Conservation (phyloP, 2,888 invertebrate genomes). For the Chironomus tentans region DNA sequence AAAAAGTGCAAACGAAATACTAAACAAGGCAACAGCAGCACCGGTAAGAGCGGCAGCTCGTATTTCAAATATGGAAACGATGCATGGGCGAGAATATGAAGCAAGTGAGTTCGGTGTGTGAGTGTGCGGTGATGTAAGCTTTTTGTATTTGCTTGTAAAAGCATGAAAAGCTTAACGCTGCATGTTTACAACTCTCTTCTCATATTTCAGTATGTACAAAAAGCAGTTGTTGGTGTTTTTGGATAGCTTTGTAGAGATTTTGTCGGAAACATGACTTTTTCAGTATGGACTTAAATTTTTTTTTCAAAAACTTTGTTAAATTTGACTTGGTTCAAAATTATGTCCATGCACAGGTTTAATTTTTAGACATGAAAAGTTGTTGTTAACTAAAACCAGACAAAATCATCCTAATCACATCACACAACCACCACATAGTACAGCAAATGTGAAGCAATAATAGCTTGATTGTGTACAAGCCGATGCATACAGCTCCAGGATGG, state of each 20-base stretch:
- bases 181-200: neutral
- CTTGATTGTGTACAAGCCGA: neutral
- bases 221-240: neutral
- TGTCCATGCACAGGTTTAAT: too few relatives aligned
- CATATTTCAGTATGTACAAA: neutral
- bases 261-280: too few relatives aligned
- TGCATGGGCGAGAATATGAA: neutral
- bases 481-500: too few relatives aligned
- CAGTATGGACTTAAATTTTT: too few relatives aligned
- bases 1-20: too few relatives aligned
- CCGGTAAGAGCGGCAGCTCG: neutral
- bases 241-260: too few relatives aligned
- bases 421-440: neutral
- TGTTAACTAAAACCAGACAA: too few relatives aligned
- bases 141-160: constrained; percentile 5
- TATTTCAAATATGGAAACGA: neutral
- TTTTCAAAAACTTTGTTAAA: too few relatives aligned
- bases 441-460: neutral
- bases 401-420: too few relatives aligned
- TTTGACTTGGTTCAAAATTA: too few relatives aligned
- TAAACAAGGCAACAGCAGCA: neutral
- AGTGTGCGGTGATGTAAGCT: neutral
- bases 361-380: too few relatives aligned
- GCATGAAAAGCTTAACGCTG: neutral
- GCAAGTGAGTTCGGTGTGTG: neutral